These are phyloP conservation scores for Acronicta psi DNA, from an alignment of 2,888 invertebrate species.

Conservation along the genomic window DNA sequence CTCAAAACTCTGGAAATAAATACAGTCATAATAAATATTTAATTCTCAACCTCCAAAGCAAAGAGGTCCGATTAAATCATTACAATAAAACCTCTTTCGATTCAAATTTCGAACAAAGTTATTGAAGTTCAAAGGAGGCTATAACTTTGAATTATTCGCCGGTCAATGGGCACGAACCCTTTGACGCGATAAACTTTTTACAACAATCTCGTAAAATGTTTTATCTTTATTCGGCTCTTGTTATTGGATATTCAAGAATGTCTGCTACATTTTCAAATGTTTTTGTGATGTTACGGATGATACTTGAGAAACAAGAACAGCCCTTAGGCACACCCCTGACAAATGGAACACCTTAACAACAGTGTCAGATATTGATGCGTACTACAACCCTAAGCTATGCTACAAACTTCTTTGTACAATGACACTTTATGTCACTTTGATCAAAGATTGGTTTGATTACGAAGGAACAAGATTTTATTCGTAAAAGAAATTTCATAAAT, in stretches of 20 bases:
- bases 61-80: slow-evolving; percentile 21
- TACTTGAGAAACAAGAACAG: too few relatives aligned
- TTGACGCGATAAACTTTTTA: slow-evolving; percentile 48
- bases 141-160: slow-evolving; percentile 23
- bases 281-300: background rate
- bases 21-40: background rate
- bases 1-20: background rate
- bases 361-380: too few relatives aligned
- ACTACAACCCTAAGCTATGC: too few relatives aligned
- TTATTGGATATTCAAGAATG: slow-evolving; percentile 17
- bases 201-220: slow-evolving; percentile 49
- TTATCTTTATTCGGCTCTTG: slow-evolving; percentile 31
- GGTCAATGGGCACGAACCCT: slow-evolving; percentile 39
- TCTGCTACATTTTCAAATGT: background rate
- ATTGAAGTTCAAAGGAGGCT: slow-evolving; percentile 8
- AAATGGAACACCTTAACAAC: too few relatives aligned
- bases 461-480: too few relatives aligned
- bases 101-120: slow-evolving; percentile 12
- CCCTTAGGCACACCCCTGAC: too few relatives aligned
- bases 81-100: slow-evolving; percentile 5
- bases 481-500: too few relatives aligned
- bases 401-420: too few relatives aligned
- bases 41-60: slow-evolving; percentile 3
- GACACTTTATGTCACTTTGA: too few relatives aligned
- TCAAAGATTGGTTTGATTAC: too few relatives aligned